Percentiles rank a stretch among this genome's conserved stretches.
phyloP scores from a whole-genome alignment of 92 coral and sea anemone genomes.

The Metridium senile region DNA sequence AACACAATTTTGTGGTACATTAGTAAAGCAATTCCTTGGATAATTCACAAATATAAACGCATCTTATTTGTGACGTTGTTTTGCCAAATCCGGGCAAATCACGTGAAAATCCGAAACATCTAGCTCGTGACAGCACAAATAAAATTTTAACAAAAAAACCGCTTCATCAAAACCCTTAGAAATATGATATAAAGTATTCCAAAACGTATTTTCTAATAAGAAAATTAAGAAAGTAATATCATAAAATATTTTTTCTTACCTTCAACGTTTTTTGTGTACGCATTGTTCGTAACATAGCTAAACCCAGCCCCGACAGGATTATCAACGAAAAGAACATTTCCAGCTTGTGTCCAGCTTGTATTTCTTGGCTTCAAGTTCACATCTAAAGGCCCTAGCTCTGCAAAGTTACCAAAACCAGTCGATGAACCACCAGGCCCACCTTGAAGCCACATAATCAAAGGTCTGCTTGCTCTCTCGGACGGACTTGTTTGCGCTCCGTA shows the following conservation, averaged over 20 bases:
- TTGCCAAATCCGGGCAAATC: conserved; percentile 6
- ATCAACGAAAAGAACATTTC: conserved; percentile 90
- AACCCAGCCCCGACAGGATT: conserved; percentile 95
- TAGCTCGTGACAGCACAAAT: background rate
- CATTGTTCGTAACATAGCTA: conserved; percentile 89
- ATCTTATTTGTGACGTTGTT: background rate
- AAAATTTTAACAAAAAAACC: no score
- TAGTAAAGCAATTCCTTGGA: no score
- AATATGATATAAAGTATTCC: no score
- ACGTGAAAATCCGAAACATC: conserved; percentile 4
- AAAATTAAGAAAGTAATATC: no score
- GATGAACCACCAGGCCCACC: conserved; percentile 98
- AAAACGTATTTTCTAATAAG: no score
- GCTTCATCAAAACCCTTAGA: no score
- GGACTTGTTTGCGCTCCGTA: conserved; percentile 63
- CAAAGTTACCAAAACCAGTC: conserved; percentile 93
- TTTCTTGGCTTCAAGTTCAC: conserved; percentile 79
- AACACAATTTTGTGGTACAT: no score
- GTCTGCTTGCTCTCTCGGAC: conserved; percentile 54
- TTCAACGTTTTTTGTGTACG: conserved; percentile 84
- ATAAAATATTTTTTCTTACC: conserved; percentile 33
- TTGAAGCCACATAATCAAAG: conserved; percentile 94
- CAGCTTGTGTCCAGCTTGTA: conserved; percentile 84
- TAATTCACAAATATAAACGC: no score
- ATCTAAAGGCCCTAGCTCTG: conserved; percentile 90